A percentile compares a stretch with the other conserved stretches of the same genome.
These are phyloP conservation scores for Agriopis aurantiaria DNA, from an alignment of 2,888 invertebrate genomes.

Conservation along the genomic window DNA sequence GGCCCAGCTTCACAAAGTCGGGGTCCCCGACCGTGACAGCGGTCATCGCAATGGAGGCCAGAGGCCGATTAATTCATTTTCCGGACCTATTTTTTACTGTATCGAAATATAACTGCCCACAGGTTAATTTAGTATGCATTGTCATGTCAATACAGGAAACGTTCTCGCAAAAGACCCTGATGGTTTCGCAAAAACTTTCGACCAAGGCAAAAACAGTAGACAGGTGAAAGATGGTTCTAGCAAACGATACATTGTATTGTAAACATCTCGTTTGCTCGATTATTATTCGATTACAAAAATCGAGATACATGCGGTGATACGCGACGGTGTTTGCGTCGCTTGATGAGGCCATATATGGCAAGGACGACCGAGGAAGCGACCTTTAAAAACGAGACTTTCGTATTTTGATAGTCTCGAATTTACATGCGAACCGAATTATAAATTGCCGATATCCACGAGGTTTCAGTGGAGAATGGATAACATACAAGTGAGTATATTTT, in stretches of 20 bases:
- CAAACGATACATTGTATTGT: slow-evolving; percentile 6
- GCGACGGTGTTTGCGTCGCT: slow-evolving; percentile 55
- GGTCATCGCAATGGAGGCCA: slow-evolving; percentile 38
- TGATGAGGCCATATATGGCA: slow-evolving; percentile 72
- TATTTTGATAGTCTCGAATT: slow-evolving; percentile 38
- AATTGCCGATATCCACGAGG: slow-evolving; percentile 28
- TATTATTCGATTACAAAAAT: slow-evolving; percentile 42
- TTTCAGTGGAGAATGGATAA: slow-evolving; percentile 17
- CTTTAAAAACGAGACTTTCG: slow-evolving; percentile 63
- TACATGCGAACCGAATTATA: slow-evolving; percentile 28
- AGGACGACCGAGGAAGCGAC: slow-evolving; percentile 66
- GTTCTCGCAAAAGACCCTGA: slow-evolving; percentile 27
- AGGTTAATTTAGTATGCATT: slow-evolving; percentile 33
- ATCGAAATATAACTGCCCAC: slow-evolving; percentile 23
- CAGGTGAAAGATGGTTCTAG: slow-evolving; percentile 9
- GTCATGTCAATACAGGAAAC: slow-evolving; percentile 47
- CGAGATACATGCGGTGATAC: slow-evolving; percentile 42
- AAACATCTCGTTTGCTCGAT: slow-evolving; percentile 26
- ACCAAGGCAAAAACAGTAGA: background rate
- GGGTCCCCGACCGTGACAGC: slow-evolving; percentile 33
- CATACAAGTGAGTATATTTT: slow-evolving; percentile 8
- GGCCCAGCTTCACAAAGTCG: slow-evolving; percentile 14
- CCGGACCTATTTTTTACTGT: slow-evolving; percentile 36
- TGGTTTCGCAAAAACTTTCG: slow-evolving; percentile 21
- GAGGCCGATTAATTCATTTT: slow-evolving; percentile 35